Conservation (phyloP, 2,113 vertebrate genomes). For the Pygoscelis antarcticus region DNA sequence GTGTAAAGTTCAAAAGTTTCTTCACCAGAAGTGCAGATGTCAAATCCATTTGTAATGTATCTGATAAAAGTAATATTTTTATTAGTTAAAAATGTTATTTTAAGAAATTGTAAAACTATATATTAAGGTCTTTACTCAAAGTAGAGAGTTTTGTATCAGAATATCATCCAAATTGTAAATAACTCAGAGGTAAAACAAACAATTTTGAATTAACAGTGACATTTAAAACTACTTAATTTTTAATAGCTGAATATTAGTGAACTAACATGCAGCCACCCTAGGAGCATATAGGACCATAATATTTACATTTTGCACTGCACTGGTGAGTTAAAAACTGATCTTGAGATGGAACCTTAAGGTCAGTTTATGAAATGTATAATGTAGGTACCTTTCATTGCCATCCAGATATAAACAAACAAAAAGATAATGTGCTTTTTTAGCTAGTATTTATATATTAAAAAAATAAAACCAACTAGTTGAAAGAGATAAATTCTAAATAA, state of each 20-base stretch:
- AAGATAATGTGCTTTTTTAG: rapidly evolving
- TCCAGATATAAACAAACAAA: neutral
- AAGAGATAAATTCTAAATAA: neutral
- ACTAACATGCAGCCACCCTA: neutral
- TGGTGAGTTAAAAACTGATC: neutral
- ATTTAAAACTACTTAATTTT: neutral
- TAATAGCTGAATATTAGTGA: neutral
- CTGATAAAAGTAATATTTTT: neutral
- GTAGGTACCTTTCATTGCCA: neutral
- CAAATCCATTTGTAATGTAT: neutral
- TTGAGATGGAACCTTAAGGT: neutral
- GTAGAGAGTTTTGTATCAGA: neutral
- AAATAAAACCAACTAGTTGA: neutral
- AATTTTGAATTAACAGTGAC: neutral
- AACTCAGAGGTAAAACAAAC: neutral
- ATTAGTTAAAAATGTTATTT: neutral
- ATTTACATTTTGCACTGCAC: neutral
- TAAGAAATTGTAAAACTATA: neutral
- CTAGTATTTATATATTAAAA: neutral
- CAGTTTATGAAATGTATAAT: neutral
- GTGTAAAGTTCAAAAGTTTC: neutral
- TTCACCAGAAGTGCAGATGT: neutral
- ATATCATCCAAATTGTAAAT: neutral
- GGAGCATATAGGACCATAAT: neutral
- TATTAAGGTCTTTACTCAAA: neutral